A percentile compares a stretch with the other conserved stretches of the same genome.
Evolutionary conservation across 2,113 vertebrate genomes (phyloP).

Genomic region (Mystacornis crossleyi): DNA sequence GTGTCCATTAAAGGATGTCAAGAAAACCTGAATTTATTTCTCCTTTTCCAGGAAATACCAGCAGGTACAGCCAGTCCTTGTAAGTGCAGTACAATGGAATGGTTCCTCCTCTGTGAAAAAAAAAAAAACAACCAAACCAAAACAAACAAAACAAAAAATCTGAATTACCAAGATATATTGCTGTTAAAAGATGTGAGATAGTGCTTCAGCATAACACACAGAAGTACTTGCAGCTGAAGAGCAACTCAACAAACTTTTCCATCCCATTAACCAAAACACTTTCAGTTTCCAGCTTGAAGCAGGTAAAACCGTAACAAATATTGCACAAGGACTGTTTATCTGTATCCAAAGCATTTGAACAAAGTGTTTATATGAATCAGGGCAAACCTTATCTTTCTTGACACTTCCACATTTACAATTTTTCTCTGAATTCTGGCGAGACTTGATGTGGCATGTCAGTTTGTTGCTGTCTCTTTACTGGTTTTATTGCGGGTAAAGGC

Average conservation of each 20-base stretch:
- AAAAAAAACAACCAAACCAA: too few relatives aligned
- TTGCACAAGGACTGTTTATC: conserved; percentile 49
- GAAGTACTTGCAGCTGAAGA: not conserved
- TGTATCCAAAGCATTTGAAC: conserved; percentile 14
- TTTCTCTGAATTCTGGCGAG: not conserved
- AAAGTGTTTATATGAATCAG: conserved; percentile 31
- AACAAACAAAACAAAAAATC: not conserved
- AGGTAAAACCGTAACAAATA: conserved; percentile 50
- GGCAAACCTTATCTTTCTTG: not conserved
- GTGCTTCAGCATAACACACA: not conserved
- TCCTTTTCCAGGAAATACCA: not conserved
- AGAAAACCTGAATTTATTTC: not conserved
- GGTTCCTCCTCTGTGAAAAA: not conserved
- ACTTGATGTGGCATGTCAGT: not conserved
- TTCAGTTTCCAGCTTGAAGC: not conserved
- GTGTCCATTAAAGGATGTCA: not conserved
- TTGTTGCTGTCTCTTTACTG: not conserved
- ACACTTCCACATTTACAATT: not conserved
- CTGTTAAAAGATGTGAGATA: not conserved
- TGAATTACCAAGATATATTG: not conserved
- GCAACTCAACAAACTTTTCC: not conserved
- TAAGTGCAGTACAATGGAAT: not conserved
- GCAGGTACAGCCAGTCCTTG: not conserved
- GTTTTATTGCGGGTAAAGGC: not conserved
- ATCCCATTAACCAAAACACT: conserved; percentile 8